Evolutionary conservation across 2,113 vertebrate species (phyloP), one percentile per base, ranked within the genome.

Genomic region (Tylochromis polylepis): DNA sequence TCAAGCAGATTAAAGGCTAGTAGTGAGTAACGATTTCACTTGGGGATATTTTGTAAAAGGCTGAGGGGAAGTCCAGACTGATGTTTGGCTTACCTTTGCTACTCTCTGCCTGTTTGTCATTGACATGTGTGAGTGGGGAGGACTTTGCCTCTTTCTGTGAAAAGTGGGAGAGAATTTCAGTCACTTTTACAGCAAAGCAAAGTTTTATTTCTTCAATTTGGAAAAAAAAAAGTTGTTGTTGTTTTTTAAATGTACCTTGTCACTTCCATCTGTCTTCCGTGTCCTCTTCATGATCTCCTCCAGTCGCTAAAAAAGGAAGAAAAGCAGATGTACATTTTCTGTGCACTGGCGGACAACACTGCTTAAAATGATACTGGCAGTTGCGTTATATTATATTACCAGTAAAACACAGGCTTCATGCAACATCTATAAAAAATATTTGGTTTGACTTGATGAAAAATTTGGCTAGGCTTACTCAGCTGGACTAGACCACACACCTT

Each of bases 211-310:
- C 51, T 11, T 57, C 55, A 6, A 10, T 70, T 67, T 36, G 20
- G 24, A 55, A 8, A 24, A 67, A 83, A 22, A n/a, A 24, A 55
- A 75, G 12, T 36, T 0, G 2, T 29, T n/a, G 14, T 1, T 2
- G 5, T n/a, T n/a, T 34, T 36, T 36, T 36, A 1, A 8, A 27
- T 49, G 60, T 92, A 98, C 98, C 97, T 98, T 98, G 81, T 98
- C 98, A 1, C 91, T 93, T 9, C 88, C 85, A 0, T 99, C 98
- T 0, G 98, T 97, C 89, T 97, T 99, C 82, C 98, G 97, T 1
- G 98, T 99, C 92, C 98, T 97, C 96, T 99, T 99, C 98, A 99
- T 99, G 87, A 99, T 99, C 95, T 99, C 97, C 22, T 99, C 98
- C 92, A 99, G 96, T 60, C 98, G 97, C 98, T 99, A 95, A 8